Base-by-base conservation (phyloP, 2,113 vertebrate genomes). In the Nesogale talazaci region DNA sequence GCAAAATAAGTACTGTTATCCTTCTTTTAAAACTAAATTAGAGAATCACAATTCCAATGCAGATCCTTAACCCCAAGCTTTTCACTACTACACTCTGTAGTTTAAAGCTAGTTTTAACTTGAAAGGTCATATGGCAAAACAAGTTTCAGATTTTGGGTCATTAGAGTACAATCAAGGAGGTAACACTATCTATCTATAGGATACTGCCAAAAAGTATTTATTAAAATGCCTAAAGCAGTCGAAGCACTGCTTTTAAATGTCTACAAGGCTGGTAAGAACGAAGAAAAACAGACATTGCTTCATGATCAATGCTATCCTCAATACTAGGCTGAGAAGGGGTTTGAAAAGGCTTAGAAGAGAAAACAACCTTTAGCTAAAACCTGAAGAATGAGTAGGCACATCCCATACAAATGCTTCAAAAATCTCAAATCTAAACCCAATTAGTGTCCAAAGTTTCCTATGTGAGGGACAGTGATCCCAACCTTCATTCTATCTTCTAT, bases 161-260 rank as follows among this genome's bases (percentile, higher is more conserved):
- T 94, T 31, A 95, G 22, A 94, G 36, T 0, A 83, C 92, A 92
- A 22, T 42, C 93, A 82, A 22, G 34, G 11, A 86, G 25, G 23
- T n/a, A 86, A 83, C 11, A 83, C 19, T 46, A 96, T 36, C n/a
- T 31, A 90, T 36, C 57, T 63, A 91, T 23, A 46, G 36, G 67
- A 31, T 61, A 75, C 79, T 83, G 91, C 83, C 36, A 72, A 72
- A 38, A 86, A 76, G 74, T 65, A 76, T 92, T 92, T 79, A 91
- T 78, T 86, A 95, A 93, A 94, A 95, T 89, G 61, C 29, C 75
- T 78, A 79, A 10, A 82, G 72, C 17, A 91, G 31, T 95, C 70
- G 94, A 92, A 95, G 31, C 63, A 88, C 20, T 57, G 15, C 46
- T 93, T 52, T 34, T 40, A 82, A 72, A 36, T 74, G 65, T 15